These are phyloP conservation scores for Chironomus riparius DNA, from an alignment of 2,888 invertebrate species.

Conservation along the genomic window DNA sequence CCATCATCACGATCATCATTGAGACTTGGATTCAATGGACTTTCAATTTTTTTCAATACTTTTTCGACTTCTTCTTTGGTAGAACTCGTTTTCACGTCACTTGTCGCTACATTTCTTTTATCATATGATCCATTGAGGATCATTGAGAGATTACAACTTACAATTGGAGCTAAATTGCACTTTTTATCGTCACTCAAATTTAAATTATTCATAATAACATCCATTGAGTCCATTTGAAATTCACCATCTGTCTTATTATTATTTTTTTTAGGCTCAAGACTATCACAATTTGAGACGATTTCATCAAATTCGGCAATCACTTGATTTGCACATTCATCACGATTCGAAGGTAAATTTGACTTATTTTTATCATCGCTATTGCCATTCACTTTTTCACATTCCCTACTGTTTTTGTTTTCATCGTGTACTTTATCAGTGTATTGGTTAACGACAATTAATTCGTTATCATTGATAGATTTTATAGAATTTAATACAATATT, in stretches of 20 bases:
- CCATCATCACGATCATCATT: not conserved
- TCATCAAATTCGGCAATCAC: not conserved
- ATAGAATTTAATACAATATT: conserved; percentile 19
- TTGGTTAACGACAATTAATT: not conserved
- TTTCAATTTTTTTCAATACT: conserved; percentile 8
- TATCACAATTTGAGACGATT: not conserved
- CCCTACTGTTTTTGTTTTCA: not conserved
- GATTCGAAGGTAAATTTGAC: conserved; percentile 5
- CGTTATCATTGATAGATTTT: conserved; percentile 13
- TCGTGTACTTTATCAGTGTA: not conserved
- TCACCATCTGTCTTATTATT: not conserved
- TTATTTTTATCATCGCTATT: conserved; percentile 7
- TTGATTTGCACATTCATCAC: not conserved
- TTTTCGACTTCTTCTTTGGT: not conserved
- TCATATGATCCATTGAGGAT: conserved; percentile 1
- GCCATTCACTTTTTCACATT: not conserved
- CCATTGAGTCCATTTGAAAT: not conserved
- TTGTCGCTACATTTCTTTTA: not conserved
- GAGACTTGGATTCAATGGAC: conserved; percentile 10
- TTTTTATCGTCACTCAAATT: not conserved
- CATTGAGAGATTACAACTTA: conserved; percentile 18
- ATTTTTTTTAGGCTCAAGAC: not conserved
- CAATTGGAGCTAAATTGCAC: not conserved
- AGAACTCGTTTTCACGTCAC: conserved; percentile 13
- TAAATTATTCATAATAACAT: not conserved